Percentiles rank a stretch among this genome's conserved stretches.
Evolutionary conservation across 2,113 vertebrate genomes (phyloP).

Genomic region (Percopsis transmontana): DNA sequence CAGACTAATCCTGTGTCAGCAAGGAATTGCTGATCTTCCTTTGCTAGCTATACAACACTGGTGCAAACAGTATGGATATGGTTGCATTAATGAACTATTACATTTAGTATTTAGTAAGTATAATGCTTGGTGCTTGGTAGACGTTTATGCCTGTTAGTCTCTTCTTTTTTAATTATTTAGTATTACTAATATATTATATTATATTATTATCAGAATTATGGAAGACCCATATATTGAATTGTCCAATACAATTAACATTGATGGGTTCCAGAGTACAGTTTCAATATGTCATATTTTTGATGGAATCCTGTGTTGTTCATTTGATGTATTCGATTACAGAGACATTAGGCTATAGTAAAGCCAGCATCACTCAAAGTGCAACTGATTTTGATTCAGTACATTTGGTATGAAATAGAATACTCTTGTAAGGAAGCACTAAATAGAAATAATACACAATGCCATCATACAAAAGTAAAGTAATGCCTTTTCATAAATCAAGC

Average conservation of each 20-base stretch:
- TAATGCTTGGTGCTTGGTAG: too few relatives aligned
- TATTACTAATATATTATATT: too few relatives aligned
- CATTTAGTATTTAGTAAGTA: too few relatives aligned
- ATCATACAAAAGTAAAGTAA: too few relatives aligned
- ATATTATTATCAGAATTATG: too few relatives aligned
- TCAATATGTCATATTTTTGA: background rate
- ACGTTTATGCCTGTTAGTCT: too few relatives aligned
- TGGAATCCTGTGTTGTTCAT: background rate
- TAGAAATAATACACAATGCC: conserved; percentile 20
- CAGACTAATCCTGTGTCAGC: conserved; percentile 63
- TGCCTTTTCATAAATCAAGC: background rate
- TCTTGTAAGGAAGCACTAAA: conserved; percentile 25
- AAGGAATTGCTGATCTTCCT: conserved; percentile 61
- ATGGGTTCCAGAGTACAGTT: background rate
- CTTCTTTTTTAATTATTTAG: too few relatives aligned
- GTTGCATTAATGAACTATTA: conserved; percentile 28
- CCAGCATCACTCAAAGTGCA: conserved; percentile 3
- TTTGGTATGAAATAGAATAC: conserved; percentile 35
- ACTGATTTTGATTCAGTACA: conserved; percentile 30
- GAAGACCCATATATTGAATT: too few relatives aligned
- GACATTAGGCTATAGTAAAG: conserved; percentile 16
- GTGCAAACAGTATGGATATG: conserved; percentile 32
- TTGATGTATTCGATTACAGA: conserved; percentile 10
- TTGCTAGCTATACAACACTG: conserved; percentile 15
- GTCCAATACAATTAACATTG: too few relatives aligned